phyloP scores from a whole-genome alignment of 2,888 invertebrate species.

The Ceraclea dissimilis region DNA sequence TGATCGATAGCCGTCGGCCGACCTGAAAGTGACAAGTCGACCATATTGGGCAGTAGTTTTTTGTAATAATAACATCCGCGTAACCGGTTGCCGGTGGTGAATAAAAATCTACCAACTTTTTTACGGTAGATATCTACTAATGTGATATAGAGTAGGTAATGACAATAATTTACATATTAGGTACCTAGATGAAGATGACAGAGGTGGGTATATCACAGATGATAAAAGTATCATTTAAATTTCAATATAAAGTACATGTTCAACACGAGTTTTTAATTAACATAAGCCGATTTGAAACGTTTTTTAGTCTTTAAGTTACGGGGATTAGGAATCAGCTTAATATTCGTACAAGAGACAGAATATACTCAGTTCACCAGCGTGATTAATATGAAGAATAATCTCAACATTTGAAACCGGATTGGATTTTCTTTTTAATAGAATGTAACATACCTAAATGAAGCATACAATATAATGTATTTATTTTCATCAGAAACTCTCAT shows the following conservation, averaged over 20 bases:
- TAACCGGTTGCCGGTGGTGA: conserved; percentile 10
- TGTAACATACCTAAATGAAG: too few species aligned
- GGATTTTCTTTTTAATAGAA: too few species aligned
- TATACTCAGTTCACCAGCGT: too few species aligned
- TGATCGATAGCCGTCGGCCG: conserved; percentile 12
- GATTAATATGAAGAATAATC: too few species aligned
- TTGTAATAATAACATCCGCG: conserved; percentile 6
- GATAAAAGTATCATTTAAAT: neutral
- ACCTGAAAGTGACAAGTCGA: conserved; percentile 15
- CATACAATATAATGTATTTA: too few species aligned
- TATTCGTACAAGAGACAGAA: too few species aligned
- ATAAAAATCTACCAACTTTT: conserved; percentile 1
- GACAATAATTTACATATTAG: conserved; percentile 15
- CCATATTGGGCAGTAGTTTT: conserved; percentile 5
- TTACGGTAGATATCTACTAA: neutral
- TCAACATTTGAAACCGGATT: too few species aligned
- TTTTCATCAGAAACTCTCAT: too few species aligned
- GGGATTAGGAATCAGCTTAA: neutral
- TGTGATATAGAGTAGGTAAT: too few species aligned
- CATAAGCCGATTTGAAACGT: neutral
- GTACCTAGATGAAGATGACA: neutral
- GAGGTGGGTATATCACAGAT: conserved; percentile 3
- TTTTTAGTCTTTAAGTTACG: neutral
- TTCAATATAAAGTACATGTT: neutral
- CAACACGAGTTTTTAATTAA: conserved; percentile 1